phyloP scores from a whole-genome alignment of 2,113 vertebrate species.

The Herpetotheres cachinnans region DNA sequence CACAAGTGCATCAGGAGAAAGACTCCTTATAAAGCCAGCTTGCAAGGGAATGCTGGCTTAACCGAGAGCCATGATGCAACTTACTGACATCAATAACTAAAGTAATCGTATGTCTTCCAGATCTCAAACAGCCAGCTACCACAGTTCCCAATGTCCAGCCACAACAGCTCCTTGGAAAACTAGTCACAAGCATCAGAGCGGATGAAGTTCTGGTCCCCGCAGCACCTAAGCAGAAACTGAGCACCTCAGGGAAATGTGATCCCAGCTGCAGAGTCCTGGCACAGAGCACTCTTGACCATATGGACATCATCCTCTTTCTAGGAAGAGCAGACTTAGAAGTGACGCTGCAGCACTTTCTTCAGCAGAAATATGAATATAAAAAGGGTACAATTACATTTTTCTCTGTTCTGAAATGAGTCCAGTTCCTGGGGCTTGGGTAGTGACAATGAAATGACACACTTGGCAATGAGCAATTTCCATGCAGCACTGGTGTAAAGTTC shows the following conservation, averaged over 20 bases:
- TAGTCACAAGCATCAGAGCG: not conserved
- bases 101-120: not conserved
- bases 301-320: not conserved
- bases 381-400: not conserved
- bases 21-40: not conserved
- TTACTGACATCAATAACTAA: not conserved
- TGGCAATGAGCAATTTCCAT: not conserved
- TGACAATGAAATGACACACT: not conserved
- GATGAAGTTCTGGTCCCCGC: not conserved
- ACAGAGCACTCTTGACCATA: not conserved
- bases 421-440: not conserved
- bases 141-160: not conserved
- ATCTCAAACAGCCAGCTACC: not conserved
- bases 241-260: not conserved
- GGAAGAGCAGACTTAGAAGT: not conserved
- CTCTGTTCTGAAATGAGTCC: not conserved
- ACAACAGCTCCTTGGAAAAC: not conserved
- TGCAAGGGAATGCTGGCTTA: not conserved
- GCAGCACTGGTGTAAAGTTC: not conserved
- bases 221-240: not conserved
- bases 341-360: not conserved
- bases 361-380: not conserved
- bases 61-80: accelerated
- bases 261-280: not conserved
- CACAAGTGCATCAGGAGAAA: not conserved